Conservation (phyloP, 2,888 invertebrate species). For the Drosophila algonquin region DNA sequence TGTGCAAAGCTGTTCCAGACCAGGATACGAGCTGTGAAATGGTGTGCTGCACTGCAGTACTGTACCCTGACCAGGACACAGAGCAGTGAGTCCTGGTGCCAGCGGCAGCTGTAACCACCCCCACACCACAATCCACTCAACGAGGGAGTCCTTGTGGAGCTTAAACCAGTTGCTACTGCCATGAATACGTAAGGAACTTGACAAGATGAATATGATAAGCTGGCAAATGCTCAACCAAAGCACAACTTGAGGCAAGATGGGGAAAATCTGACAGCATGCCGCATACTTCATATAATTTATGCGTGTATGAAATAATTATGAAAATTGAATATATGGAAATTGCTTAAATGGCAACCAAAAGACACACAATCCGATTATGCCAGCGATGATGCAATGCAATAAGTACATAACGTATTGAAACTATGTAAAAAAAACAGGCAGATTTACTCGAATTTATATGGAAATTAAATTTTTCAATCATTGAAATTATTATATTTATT, state of each 20-base stretch:
- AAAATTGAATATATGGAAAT: conserved; percentile 5
- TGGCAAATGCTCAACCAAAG: conserved; percentile 21
- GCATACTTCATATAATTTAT: conserved; percentile 8
- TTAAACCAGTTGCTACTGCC: conserved; percentile 1
- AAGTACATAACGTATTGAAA: too few relatives aligned
- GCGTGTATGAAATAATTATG: conserved; percentile 21
- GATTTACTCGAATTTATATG: neutral
- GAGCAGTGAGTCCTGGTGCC: conserved; percentile 16
- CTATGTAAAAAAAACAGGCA: too few relatives aligned
- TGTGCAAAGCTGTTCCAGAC: conserved; percentile 5
- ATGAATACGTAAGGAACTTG: conserved; percentile 35
- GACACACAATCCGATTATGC: conserved; percentile 12
- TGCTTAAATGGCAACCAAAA: conserved; percentile 5
- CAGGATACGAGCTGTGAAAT: conserved; percentile 39
- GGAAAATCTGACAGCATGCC: conserved; percentile 18
- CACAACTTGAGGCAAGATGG: conserved; percentile 12
- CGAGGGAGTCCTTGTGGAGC: neutral
- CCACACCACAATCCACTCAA: neutral
- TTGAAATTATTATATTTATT: neutral
- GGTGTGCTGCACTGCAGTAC: conserved; percentile 3
- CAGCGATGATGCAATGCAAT: neutral
- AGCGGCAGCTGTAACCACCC: conserved; percentile 1
- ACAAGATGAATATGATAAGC: conserved; percentile 29
- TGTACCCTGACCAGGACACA: neutral
- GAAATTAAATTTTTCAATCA: neutral